Conservation (phyloP, 2,888 invertebrate species). For the Cecidostiba fungosa region DNA sequence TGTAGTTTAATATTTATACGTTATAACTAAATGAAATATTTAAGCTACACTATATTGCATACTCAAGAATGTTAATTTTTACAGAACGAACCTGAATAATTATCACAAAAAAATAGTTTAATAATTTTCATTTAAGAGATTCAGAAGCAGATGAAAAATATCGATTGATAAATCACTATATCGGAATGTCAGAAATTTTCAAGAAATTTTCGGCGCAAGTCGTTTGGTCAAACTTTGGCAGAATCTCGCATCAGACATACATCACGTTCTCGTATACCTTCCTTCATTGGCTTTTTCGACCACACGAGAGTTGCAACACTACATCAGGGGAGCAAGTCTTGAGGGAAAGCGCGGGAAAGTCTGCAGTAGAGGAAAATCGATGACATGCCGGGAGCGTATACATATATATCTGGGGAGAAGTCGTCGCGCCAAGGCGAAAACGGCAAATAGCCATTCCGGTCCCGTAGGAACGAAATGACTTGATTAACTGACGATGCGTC, state of each 20-base stretch:
- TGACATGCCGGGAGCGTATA: constrained; percentile 18
- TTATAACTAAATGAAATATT: no score
- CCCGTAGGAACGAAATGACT: constrained; percentile 77
- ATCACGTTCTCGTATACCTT: neutral
- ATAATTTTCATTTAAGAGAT: no score
- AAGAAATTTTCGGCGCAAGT: neutral
- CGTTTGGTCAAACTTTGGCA: neutral
- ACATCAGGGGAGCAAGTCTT: neutral
- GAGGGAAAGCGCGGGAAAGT: constrained; percentile 31
- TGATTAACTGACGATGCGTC: constrained; percentile 78
- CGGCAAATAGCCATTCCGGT: constrained; percentile 60
- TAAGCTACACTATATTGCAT: no score
- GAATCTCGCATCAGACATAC: neutral
- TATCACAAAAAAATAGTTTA: no score
- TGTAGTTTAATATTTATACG: no score
- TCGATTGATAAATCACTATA: neutral
- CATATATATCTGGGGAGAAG: neutral
- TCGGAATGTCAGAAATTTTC: neutral
- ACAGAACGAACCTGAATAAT: no score
- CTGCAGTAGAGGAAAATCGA: constrained; percentile 35
- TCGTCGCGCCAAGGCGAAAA: neutral
- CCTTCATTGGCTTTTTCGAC: neutral
- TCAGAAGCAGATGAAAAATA: neutral
- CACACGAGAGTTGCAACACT: neutral
- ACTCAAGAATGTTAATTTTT: no score